Percentiles rank a stretch among this genome's conserved stretches.
phyloP scores from a whole-genome alignment of 1,140 invertebrate species.

The Thaumetopoea pityocampa region DNA sequence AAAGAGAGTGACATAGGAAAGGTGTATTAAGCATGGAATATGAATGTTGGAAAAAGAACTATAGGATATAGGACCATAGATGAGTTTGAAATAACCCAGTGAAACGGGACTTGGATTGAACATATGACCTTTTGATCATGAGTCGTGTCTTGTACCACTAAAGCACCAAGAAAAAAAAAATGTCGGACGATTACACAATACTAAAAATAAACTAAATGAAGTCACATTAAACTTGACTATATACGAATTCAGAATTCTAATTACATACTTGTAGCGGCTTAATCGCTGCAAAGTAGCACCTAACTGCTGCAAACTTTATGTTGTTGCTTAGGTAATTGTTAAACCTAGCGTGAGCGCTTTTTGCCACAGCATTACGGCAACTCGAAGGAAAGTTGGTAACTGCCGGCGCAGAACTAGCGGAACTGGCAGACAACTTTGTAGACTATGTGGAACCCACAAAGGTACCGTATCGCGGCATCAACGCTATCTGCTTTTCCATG shows the following conservation, averaged over 20 bases:
- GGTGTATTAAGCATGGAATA: too few relatives aligned
- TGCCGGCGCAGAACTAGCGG: conserved; percentile 48
- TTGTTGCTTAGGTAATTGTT: conserved; percentile 71
- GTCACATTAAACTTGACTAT: conserved; percentile 5
- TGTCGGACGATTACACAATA: too few relatives aligned
- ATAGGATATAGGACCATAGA: too few relatives aligned
- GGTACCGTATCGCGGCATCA: conserved; percentile 66
- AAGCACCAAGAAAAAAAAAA: too few relatives aligned
- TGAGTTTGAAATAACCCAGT: too few relatives aligned
- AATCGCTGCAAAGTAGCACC: conserved; percentile 43
- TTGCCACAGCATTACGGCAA: conserved; percentile 66
- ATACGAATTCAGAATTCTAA: background rate
- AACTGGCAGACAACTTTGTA: conserved; percentile 63
- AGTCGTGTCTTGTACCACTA: too few relatives aligned
- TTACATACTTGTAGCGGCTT: conserved; percentile 1
- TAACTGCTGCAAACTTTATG: conserved; percentile 48
- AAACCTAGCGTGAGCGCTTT: conserved; percentile 67
- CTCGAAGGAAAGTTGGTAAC: conserved; percentile 64
- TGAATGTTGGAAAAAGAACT: too few relatives aligned
- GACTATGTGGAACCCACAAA: conserved; percentile 69
- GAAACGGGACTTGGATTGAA: too few relatives aligned
- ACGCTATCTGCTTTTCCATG: conserved; percentile 72
- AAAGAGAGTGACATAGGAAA: too few relatives aligned
- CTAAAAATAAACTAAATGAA: background rate
- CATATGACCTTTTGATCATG: too few relatives aligned